Base-by-base conservation (phyloP, 2,888 invertebrate species). In the Trichogramma dendrolimi region DNA sequence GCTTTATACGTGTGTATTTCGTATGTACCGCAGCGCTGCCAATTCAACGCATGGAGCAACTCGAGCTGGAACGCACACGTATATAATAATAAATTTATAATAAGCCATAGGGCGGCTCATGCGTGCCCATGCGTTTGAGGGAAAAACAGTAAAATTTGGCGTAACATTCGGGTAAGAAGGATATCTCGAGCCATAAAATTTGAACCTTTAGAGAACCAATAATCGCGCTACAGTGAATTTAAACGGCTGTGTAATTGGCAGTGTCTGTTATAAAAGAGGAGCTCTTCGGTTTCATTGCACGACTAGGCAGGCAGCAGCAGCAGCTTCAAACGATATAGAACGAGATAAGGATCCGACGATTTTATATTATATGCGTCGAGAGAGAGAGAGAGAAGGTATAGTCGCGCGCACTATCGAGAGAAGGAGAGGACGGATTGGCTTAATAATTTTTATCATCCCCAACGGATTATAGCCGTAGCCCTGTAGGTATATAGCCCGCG, bases 241-340 rank as follows among this genome's bases (percentile, higher is more conserved):
- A 79, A 79, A 78, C 77, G 75, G 72, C 75, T 79, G 78, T 79
- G 76, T 79, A 79, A 79, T 79, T 79, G 79, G 78, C 74, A 78
- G 77, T 79, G 77, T 79, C 79, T 27, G 76, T 79, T 27, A 78
- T 78, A 78, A 75, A 77, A 72, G 56, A 63, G 55, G 58, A 55
- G 49, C 53, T 44, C 10, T 53, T n/a, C 55, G n/a, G 46, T 52
- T 11, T n/a, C 56, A 57, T 27, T 27, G 27, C 27, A 27, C 27
- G 27, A 27, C 27, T 27, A 27, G 27, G 27, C 27, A 27, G 27
- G 27, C 27, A 2, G 27, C 27, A 27, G 27, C 27, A 27, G 27
- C 27, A 27, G 27, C 27, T 27, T 27, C 27, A 27, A 27, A 27
- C 1, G 27, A 27, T 27, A 27, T 56, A 63, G 57, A 52, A 54